A percentile compares a stretch with the other conserved stretches of the same genome.
phyloP scores from a whole-genome alignment of 2,113 vertebrate genomes.

The Australoheros scitulus region DNA sequence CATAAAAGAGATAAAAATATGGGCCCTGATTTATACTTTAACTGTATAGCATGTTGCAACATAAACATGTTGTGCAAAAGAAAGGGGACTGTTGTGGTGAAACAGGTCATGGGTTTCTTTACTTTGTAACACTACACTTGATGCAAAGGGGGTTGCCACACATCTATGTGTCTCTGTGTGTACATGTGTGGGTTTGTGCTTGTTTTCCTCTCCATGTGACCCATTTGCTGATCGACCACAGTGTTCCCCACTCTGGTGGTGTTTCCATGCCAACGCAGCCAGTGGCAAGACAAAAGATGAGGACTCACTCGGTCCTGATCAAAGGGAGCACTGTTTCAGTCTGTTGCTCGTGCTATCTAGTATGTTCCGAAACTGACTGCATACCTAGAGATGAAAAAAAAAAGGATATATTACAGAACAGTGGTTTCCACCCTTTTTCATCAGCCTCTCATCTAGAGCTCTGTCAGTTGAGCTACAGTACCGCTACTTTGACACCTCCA shows the following conservation, averaged over 20 bases:
- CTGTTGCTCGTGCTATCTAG: constrained; percentile 17
- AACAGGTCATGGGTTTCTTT: constrained; percentile 69
- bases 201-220: constrained; percentile 74
- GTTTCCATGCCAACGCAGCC: constrained; percentile 84
- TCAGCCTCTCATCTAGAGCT: neutral
- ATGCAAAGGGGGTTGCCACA: constrained; percentile 47
- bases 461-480: neutral
- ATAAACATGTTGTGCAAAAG: constrained; percentile 56
- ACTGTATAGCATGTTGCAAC: constrained; percentile 53
- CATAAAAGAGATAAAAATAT: neutral
- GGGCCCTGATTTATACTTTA: constrained; percentile 33
- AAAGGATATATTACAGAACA: neutral
- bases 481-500: neutral
- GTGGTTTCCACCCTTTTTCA: neutral
- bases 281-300: constrained; percentile 82
- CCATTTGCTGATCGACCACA: constrained; percentile 80
- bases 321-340: constrained; percentile 43
- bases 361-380: constrained; percentile 14
- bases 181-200: constrained; percentile 25
- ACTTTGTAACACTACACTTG: constrained; percentile 57
- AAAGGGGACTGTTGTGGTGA: constrained; percentile 45
- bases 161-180: constrained; percentile 17
- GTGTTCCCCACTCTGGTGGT: constrained; percentile 75
- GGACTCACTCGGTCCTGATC: constrained; percentile 61
- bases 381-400: neutral